Base-by-base conservation (phyloP, 1,140 invertebrate genomes). In the Zelostemma sp. region DNA sequence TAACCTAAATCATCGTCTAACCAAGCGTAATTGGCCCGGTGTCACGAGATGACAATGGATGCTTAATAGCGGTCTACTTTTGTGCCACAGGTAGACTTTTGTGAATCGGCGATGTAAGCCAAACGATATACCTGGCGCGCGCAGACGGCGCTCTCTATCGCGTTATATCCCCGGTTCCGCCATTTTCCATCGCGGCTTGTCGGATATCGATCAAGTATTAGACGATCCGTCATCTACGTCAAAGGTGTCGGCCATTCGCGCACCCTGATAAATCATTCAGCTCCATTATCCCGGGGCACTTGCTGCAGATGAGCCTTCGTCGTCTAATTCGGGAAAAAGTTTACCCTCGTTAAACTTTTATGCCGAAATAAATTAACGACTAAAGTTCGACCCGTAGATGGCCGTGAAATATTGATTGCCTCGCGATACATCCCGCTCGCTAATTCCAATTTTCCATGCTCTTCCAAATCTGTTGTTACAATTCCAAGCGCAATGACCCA, bases 171-270 rank as follows among this genome's bases (percentile, higher is more conserved):
- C 21, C 21, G 21, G 21, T 25, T 25, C 21, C 57, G 59, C 62
- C 68, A 71, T 71, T 55, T 66, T 66, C 57, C 61, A 66, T 50
- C 49, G 53, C 47, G 50, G 47, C 12, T 49, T 55, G 46, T 59
- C n/a, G 59, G 58, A 58, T 67, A 71, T 71, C 68, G 68, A 72
- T 67, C 63, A 67, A 67, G 50, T 59, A 72, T 67, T 60, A 60
- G 69, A 67, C 64, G 69, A 67, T 72, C 69, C 69, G 69, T 72
- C 69, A 72, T 72, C 69, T 72, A 60, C 60, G 69, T 72, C 69
- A 63, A 72, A 72, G 69, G 69, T 64, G 60, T 67, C 63, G 59
- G 63, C 64, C 63, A 53, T 38, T 58, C 63, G 68, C 62, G 60
- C 58, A 50, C 56, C 49, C 63, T 72, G 69, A 72, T 72, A 72